Percentiles rank a stretch among this genome's conserved stretches.
Evolutionary conservation across 1,140 invertebrate species (phyloP).

Genomic region (Antheraea pernyi): DNA sequence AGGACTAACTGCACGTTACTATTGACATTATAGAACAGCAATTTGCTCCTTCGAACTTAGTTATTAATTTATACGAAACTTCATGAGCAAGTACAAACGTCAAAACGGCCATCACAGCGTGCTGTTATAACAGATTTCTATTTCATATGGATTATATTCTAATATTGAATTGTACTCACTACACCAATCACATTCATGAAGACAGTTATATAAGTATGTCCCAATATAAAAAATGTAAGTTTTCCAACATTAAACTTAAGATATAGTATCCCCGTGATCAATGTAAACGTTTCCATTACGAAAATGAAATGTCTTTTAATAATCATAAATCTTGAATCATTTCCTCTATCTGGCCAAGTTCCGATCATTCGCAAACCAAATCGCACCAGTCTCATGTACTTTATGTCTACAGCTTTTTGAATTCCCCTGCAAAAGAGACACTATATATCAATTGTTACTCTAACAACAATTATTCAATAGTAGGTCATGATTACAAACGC

Average conservation of each 20-base stretch:
- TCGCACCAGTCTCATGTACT: slow-evolving; percentile 21
- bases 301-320: background rate
- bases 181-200: slow-evolving; percentile 28
- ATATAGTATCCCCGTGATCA: background rate
- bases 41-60: too few species aligned
- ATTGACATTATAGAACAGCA: too few species aligned
- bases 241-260: slow-evolving; percentile 7
- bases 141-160: too few species aligned
- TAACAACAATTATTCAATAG: too few species aligned
- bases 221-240: slow-evolving; percentile 24
- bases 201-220: slow-evolving; percentile 35
- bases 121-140: too few species aligned
- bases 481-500: too few species aligned
- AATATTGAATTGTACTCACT: slow-evolving; percentile 20
- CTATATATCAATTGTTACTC: too few species aligned
- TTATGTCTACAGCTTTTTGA: slow-evolving; percentile 20
- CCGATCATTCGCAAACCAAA: background rate
- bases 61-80: too few species aligned
- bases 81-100: too few species aligned
- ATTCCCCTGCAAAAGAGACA: slow-evolving; percentile 15
- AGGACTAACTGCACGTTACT: too few species aligned
- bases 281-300: background rate
- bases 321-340: background rate
- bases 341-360: background rate
- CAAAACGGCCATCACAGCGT: too few species aligned